These are phyloP conservation scores for Anticlea derivata DNA, from an alignment of 2,888 invertebrate species.

Conservation along the genomic window DNA sequence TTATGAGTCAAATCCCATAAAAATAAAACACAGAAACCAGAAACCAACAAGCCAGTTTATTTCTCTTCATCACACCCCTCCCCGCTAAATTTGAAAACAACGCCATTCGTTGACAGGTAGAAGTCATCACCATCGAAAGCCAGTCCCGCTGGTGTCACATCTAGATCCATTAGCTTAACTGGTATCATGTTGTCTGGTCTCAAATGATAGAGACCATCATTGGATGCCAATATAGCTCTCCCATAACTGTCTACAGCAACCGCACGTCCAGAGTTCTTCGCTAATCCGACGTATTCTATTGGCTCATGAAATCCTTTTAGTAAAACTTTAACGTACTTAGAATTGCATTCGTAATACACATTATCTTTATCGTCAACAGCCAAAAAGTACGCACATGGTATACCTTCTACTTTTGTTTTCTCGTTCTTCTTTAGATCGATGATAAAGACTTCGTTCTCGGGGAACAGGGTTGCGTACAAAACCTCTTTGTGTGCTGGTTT, in stretches of 20 bases:
- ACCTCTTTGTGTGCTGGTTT: constrained; percentile 58
- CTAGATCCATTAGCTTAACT: constrained; percentile 68
- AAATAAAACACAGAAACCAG: too few species aligned
- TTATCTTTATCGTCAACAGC: constrained; percentile 69
- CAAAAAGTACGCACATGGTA: constrained; percentile 71
- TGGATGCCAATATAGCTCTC: constrained; percentile 64
- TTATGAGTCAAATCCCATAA: too few species aligned
- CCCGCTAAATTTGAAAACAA: constrained; percentile 64
- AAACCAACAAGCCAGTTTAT: too few species aligned
- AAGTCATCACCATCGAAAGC: constrained; percentile 55
- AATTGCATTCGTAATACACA: constrained; percentile 74
- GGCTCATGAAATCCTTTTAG: constrained; percentile 72
- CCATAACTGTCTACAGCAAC: constrained; percentile 53
- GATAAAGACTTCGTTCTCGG: constrained; percentile 66
- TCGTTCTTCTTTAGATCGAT: constrained; percentile 63
- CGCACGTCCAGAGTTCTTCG: constrained; percentile 69
- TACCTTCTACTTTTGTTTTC: constrained; percentile 57
- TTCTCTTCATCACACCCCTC: constrained; percentile 41
- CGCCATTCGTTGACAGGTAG: constrained; percentile 63
- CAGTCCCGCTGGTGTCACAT: constrained; percentile 67
- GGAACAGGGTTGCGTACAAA: constrained; percentile 65
- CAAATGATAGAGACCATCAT: constrained; percentile 70
- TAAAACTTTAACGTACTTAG: constrained; percentile 72
- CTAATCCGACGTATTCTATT: constrained; percentile 70
- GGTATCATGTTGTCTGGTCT: constrained; percentile 67